phyloP scores from a whole-genome alignment of 2,797 vertebrate genomes.

The Peromyscus attwateri region DNA sequence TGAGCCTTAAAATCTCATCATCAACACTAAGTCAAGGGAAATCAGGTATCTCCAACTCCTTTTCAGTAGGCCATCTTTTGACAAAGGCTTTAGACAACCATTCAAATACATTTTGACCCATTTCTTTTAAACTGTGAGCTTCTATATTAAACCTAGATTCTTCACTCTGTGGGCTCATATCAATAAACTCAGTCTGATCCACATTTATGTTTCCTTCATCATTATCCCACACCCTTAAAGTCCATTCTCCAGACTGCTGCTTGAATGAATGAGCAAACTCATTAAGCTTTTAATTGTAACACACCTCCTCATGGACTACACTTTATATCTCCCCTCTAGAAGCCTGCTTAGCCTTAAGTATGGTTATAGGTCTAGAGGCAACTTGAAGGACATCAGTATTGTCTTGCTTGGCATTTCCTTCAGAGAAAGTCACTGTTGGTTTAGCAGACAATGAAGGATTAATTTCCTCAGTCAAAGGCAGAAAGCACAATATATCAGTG shows the following conservation, averaged over 20 bases:
- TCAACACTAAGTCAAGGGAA: neutral
- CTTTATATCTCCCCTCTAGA: neutral
- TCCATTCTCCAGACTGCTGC: neutral
- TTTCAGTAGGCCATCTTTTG: neutral
- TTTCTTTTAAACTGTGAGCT: neutral
- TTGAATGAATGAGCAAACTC: neutral
- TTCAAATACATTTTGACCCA: neutral
- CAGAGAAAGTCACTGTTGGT: neutral
- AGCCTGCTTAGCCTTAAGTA: neutral
- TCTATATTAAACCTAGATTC: neutral
- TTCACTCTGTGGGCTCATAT: neutral
- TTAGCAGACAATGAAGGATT: neutral
- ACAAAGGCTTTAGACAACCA: neutral
- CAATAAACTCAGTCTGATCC: neutral
- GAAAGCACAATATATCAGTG: neutral
- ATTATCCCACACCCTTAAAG: neutral
- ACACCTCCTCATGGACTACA: neutral
- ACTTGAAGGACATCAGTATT: neutral
- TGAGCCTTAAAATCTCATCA: neutral
- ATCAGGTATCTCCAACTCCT: neutral
- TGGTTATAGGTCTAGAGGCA: neutral
- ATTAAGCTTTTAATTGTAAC: neutral
- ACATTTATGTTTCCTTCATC: neutral
- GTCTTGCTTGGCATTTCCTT: neutral
- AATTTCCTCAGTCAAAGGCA: neutral